phyloP scores from a whole-genome alignment of 2,888 invertebrate genomes.

The Drosophila leonis region DNA sequence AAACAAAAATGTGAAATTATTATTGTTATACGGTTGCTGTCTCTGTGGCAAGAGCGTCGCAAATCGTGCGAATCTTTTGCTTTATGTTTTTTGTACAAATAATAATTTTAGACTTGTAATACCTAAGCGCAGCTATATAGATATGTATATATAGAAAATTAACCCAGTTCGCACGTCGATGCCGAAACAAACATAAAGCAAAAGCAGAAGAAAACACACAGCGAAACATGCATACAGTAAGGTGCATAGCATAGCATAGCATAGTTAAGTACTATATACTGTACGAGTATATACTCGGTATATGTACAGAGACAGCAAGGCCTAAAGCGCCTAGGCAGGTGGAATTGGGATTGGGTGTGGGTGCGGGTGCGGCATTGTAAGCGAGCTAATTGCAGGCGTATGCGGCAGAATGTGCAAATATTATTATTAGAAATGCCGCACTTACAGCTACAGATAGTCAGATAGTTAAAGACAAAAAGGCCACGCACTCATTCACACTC shows the following conservation, averaged over 20 bases:
- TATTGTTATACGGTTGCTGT: slow-evolving; percentile 28
- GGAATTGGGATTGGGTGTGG: background rate
- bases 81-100: slow-evolving; percentile 45
- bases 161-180: slow-evolving; percentile 80
- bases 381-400: slow-evolving; percentile 54
- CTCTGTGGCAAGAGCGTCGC: slow-evolving; percentile 54
- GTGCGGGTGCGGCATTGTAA: slow-evolving; percentile 43
- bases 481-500: slow-evolving; percentile 61
- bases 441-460: slow-evolving; percentile 30
- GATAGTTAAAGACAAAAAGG: slow-evolving; percentile 20
- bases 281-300: background rate
- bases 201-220: slow-evolving; percentile 39
- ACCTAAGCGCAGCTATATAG: slow-evolving; percentile 40
- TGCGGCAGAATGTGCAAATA: slow-evolving; percentile 40
- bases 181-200: slow-evolving; percentile 63
- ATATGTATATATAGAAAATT: slow-evolving; percentile 70
- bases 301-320: slow-evolving; percentile 9
- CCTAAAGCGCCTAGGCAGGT: background rate
- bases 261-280: slow-evolving; percentile 37
- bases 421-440: slow-evolving; percentile 30
- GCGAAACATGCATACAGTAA: slow-evolving; percentile 44
- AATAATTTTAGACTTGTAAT: slow-evolving; percentile 65
- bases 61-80: slow-evolving; percentile 70
- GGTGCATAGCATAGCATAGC: slow-evolving; percentile 48
- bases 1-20: slow-evolving; percentile 62